Evolutionary conservation across 2,888 invertebrate genomes (phyloP).

Genomic region (Mythimna lalbum): DNA sequence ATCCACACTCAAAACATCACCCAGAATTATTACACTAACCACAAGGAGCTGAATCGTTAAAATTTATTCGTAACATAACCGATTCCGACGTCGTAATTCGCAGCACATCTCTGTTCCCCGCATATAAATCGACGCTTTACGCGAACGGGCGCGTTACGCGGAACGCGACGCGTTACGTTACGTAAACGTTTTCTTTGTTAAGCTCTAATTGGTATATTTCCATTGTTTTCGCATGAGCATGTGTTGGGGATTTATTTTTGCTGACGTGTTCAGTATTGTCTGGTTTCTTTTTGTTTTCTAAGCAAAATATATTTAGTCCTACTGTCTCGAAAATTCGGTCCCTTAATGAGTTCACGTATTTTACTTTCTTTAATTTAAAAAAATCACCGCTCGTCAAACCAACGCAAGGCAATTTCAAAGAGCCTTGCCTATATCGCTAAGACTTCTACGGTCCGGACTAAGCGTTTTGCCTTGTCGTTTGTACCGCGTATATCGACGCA

Average conservation of each 20-base stretch:
- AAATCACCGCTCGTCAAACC: too few relatives aligned
- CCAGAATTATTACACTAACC: constrained; percentile 45
- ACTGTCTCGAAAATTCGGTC: background rate
- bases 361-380: too few relatives aligned
- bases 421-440: too few relatives aligned
- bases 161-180: constrained; percentile 51
- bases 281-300: constrained; percentile 1
- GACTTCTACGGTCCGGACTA: too few relatives aligned
- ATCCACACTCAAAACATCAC: constrained; percentile 23
- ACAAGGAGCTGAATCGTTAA: constrained; percentile 57
- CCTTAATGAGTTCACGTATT: background rate
- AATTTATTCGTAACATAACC: constrained; percentile 62
- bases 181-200: constrained; percentile 63
- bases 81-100: constrained; percentile 60
- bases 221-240: constrained; percentile 56
- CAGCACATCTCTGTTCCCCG: constrained; percentile 55
- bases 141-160: constrained; percentile 56
- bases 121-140: constrained; percentile 61
- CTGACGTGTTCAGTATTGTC: constrained; percentile 29
- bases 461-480: too few relatives aligned
- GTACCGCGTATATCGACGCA: too few relatives aligned
- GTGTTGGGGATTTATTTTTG: constrained; percentile 38
- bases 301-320: background rate
- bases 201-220: constrained; percentile 61
- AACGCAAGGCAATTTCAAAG: too few relatives aligned